phyloP scores from a whole-genome alignment of 2,113 vertebrate species.

The Xiphophorus hellerii region DNA sequence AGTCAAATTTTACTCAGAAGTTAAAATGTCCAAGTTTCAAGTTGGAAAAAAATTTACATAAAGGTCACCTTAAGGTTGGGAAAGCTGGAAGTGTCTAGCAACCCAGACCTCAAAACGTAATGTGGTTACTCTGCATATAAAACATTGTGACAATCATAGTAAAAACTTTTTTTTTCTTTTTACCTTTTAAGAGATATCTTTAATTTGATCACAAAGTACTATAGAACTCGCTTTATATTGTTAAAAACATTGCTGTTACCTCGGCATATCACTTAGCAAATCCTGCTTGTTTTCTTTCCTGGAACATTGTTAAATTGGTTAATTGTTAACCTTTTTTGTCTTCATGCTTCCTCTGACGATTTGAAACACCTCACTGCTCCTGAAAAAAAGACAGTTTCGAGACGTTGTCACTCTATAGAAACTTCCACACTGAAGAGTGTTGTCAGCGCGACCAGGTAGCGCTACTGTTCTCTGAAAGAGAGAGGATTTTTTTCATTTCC shows the following conservation, averaged over 20 bases:
- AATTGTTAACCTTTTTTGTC: too few species aligned
- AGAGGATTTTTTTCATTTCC: not conserved
- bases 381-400: too few species aligned
- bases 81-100: not conserved
- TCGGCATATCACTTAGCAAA: not conserved
- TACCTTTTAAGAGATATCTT: not conserved
- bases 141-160: too few species aligned
- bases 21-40: not conserved
- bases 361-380: too few species aligned
- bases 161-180: not conserved
- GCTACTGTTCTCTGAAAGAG: not conserved
- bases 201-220: not conserved
- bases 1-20: not conserved
- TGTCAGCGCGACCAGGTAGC: not conserved
- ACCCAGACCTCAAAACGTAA: not conserved
- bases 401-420: not conserved
- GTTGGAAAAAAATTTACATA: not conserved
- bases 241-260: not conserved
- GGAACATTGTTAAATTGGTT: not conserved
- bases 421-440: not conserved
- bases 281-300: not conserved
- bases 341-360: too few species aligned
- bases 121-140: not conserved
- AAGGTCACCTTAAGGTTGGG: not conserved
- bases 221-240: not conserved